Evolutionary conservation across 23 tunicate species (phyloP).

Genomic region (Oikopleura albicans): DNA sequence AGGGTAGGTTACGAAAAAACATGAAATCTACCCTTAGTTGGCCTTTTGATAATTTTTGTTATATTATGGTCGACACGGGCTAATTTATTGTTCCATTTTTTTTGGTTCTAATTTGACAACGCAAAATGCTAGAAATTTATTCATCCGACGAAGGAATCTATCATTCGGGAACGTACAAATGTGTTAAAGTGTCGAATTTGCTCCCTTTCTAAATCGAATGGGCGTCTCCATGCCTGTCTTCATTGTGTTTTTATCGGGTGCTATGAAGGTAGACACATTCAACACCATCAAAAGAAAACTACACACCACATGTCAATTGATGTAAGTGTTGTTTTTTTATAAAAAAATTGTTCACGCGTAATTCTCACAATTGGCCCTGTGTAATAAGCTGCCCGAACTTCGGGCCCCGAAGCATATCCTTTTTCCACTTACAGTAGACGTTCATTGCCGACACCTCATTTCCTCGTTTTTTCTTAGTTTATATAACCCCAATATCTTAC

Average conservation of each 20-base stretch:
- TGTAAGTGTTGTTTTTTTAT: constrained; percentile 25
- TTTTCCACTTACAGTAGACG: too few species aligned
- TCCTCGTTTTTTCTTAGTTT: too few species aligned
- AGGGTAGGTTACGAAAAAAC: too few species aligned
- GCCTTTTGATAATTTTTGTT: too few species aligned
- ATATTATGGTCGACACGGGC: too few species aligned
- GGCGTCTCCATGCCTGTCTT: constrained; percentile 77
- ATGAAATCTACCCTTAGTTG: too few species aligned
- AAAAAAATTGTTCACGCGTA: neutral
- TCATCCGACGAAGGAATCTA: neutral
- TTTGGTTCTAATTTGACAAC: too few species aligned
- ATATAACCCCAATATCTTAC: too few species aligned
- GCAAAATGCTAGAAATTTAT: neutral
- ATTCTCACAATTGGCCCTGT: neutral
- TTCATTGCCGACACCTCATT: too few species aligned
- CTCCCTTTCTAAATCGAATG: neutral
- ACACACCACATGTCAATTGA: neutral
- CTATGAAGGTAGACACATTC: constrained; percentile 23
- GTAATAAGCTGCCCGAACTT: too few species aligned
- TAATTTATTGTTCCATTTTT: too few species aligned
- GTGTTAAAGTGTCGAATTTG: neutral
- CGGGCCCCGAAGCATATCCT: too few species aligned
- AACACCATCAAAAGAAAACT: neutral
- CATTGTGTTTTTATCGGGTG: constrained; percentile 88
- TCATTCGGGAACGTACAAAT: neutral